phyloP scores from a whole-genome alignment of 2,113 vertebrate species.

The Proterorhinus semilunaris region DNA sequence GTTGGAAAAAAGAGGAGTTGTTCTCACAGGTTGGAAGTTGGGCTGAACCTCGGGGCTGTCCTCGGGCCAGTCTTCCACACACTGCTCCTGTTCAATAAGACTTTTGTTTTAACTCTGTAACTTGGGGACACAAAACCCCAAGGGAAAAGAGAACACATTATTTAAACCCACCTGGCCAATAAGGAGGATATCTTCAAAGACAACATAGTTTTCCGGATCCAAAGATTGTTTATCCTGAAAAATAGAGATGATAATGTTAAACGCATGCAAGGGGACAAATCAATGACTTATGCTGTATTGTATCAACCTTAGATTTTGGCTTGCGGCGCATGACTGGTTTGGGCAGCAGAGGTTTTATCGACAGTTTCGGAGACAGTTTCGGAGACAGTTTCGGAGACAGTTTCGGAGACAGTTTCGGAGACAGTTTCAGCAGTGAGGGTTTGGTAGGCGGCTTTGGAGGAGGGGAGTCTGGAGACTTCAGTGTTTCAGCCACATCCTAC shows the following conservation, averaged over 20 bases:
- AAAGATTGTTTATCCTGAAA: constrained; percentile 36
- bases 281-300: background rate
- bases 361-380: constrained; percentile 1
- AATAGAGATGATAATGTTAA: background rate
- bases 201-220: constrained; percentile 4
- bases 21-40: constrained; percentile 73
- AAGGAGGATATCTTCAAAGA: constrained; percentile 68
- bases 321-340: constrained; percentile 5
- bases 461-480: background rate
- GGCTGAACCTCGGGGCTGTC: constrained; percentile 69
- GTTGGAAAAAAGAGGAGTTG: background rate
- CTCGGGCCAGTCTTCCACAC: constrained; percentile 80
- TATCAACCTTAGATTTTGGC: background rate
- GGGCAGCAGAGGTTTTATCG: background rate
- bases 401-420: background rate
- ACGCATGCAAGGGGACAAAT: background rate
- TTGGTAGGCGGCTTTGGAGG: constrained; percentile 3
- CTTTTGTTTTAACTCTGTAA: no score
- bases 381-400: no score
- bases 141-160: background rate
- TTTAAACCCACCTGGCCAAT: constrained; percentile 66
- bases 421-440: background rate
- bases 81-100: constrained; percentile 61
- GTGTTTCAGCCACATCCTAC: constrained; percentile 17
- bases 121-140: no score